Conservation (phyloP, 2,888 invertebrate species). For the Shargacucullia verbasci region DNA sequence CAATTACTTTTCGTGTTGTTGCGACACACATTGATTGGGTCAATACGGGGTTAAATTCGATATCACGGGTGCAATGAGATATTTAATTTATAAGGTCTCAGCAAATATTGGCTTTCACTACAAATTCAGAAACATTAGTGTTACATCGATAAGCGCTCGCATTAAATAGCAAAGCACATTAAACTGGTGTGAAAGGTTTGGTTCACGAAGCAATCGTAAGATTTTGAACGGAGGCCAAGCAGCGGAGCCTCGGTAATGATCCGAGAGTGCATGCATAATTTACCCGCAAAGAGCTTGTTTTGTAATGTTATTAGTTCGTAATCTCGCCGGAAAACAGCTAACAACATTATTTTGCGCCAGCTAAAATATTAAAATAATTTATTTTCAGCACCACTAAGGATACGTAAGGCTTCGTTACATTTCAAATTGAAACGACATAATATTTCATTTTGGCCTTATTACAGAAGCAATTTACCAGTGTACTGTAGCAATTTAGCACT, state of each 20-base stretch:
- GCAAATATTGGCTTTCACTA: no score
- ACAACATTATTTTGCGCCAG: conserved; percentile 82
- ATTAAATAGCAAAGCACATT: conserved; percentile 50
- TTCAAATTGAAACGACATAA: conserved; percentile 60
- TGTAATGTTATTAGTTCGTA: conserved; percentile 88
- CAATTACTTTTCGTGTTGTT: conserved; percentile 55
- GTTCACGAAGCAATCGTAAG: conserved; percentile 72
- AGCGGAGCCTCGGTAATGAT: conserved; percentile 83
- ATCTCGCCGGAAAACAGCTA: conserved; percentile 86
- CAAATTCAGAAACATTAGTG: conserved; percentile 6
- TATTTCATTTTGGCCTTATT: conserved; percentile 59
- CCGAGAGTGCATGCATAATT: conserved; percentile 89
- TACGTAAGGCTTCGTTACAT: conserved; percentile 63
- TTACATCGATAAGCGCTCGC: conserved; percentile 19
- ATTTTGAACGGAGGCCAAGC: conserved; percentile 77
- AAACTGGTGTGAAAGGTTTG: conserved; percentile 60
- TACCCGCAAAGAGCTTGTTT: conserved; percentile 86
- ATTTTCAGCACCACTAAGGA: conserved; percentile 74
- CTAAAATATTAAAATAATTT: conserved; percentile 87
- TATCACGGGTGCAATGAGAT: neutral
- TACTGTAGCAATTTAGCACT: conserved; percentile 39
- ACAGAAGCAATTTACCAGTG: conserved; percentile 47
- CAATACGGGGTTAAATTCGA: conserved; percentile 20
- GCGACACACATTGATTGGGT: conserved; percentile 44
- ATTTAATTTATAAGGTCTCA: no score